A percentile compares a stretch with the other conserved stretches of the same genome.
Evolutionary conservation across 2,888 invertebrate genomes (phyloP).

Genomic region (Cancer borealis): DNA sequence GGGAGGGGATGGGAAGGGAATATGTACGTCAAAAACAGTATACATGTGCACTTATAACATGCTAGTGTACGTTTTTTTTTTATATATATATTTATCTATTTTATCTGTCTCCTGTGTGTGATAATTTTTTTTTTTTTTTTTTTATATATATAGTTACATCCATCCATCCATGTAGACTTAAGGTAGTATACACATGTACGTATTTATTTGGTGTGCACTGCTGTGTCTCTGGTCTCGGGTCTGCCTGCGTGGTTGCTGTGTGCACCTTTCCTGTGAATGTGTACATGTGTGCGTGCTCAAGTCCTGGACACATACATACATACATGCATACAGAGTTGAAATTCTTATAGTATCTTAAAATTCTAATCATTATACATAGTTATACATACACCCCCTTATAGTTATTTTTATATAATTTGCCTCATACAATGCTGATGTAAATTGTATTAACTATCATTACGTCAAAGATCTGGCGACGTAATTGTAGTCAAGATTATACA

Average conservation of each 20-base stretch:
- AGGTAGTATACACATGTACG: background rate
- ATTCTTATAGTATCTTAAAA: background rate
- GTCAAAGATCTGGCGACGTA: no score
- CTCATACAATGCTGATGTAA: no score
- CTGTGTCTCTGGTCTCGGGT: background rate
- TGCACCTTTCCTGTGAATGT: background rate
- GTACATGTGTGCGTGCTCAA: background rate
- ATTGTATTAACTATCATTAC: no score
- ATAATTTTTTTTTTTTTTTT: no score
- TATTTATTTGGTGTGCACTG: background rate
- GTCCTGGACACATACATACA: background rate
- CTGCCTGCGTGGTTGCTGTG: background rate
- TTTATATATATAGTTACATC: no score
- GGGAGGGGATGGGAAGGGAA: constrained; percentile 1
- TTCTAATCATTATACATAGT: background rate
- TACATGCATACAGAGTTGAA: background rate
- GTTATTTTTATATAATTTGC: no score
- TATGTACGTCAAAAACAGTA: background rate
- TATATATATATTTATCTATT: background rate
- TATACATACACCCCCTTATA: background rate
- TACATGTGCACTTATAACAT: background rate
- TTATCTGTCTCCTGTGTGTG: background rate
- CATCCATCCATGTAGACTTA: background rate
- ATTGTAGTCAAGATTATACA: no score
- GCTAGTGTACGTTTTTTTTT: no score